Percentiles rank a stretch among this genome's conserved stretches.
These are phyloP conservation scores for Laspeyria flexula DNA, from an alignment of 2,888 invertebrate genomes.

Conservation along the genomic window DNA sequence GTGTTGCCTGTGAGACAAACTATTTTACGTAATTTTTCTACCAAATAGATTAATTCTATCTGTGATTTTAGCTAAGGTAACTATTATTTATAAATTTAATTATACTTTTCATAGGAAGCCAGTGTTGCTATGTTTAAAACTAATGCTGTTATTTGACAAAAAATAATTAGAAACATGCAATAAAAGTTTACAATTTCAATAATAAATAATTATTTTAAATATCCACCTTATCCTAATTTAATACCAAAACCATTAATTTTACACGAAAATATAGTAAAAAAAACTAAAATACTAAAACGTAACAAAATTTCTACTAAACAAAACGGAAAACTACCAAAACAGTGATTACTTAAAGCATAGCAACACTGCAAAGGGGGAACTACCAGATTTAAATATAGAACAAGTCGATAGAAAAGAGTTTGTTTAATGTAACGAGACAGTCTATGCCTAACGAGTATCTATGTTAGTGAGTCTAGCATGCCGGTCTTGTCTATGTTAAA, in stretches of 20 bases:
- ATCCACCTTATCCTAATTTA: neutral
- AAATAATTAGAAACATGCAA: constrained; percentile 21
- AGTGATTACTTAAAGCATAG: constrained; percentile 52
- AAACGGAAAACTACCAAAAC: constrained; percentile 36
- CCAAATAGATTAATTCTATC: constrained; percentile 48
- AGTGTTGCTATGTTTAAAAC: constrained; percentile 49
- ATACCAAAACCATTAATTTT: constrained; percentile 1
- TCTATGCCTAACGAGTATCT: constrained; percentile 63
- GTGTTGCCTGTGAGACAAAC: constrained; percentile 49
- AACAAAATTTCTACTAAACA: constrained; percentile 19
- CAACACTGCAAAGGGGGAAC: constrained; percentile 69
- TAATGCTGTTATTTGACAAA: constrained; percentile 26
- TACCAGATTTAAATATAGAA: constrained; percentile 59
- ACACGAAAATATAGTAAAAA: neutral
- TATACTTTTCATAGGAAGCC: constrained; percentile 29
- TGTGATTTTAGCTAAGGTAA: constrained; percentile 43
- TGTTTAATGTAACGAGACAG: constrained; percentile 44
- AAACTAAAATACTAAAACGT: constrained; percentile 3
- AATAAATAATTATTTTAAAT: neutral
- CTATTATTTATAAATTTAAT: constrained; percentile 33
- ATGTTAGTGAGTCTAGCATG: constrained; percentile 82
- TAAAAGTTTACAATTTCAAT: neutral
- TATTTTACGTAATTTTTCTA: constrained; percentile 52
- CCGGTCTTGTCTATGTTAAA: constrained; percentile 64
- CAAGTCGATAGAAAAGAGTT: constrained; percentile 43